Base-by-base conservation (phyloP, 1,140 invertebrate genomes). In the Drosophila burlai region DNA sequence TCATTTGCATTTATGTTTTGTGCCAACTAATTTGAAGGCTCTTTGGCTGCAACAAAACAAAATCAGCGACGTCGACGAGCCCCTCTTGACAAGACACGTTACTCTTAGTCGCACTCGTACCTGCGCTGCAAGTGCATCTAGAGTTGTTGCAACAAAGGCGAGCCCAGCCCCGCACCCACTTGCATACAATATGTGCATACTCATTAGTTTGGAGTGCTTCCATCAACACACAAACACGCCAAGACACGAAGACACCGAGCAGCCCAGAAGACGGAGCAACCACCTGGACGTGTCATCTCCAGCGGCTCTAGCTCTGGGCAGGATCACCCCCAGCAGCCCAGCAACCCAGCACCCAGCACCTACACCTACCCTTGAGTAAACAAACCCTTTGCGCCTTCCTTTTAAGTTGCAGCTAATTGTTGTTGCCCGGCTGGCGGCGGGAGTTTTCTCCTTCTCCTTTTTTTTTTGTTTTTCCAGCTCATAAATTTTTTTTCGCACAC, bases 171-270 rank as follows among this genome's bases (percentile, higher is more conserved):
- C 46, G 47, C 61, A 36, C 50, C 29, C 83, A 80, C 62, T 80
- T 89, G 80, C 83, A 89, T 87, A 87, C 84, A 87, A 87, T 87
- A 87, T 87, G 75, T 78, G 84, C 84, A 87, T 89, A 89, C 84
- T 89, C 84, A 89, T 89, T 89, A 89, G 84, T 89, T 89, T 89
- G 84, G 85, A 89, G 84, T 89, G 84, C 85, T 89, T 89, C 85
- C 85, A 83, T 90, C 85, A 89, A 90, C 84, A 24, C 26, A 26
- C 26, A 26, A 4, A 52, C 29, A 50, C 52, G 67, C 67, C 57
- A 83, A 89, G 83, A 87, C 69, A 62, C 67, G 50, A 83, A 89
- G 83, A 87, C 69, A 62, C 69, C 52, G 42, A 64, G 46, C 46
- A 16, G 18, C 4, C 26, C 29, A 55, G 58, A 45, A 55, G 66